Percentiles rank a stretch among this genome's conserved stretches.
These are phyloP conservation scores for Cataglyphis albicans DNA, from an alignment of 2,888 invertebrate genomes.

Conservation along the genomic window DNA sequence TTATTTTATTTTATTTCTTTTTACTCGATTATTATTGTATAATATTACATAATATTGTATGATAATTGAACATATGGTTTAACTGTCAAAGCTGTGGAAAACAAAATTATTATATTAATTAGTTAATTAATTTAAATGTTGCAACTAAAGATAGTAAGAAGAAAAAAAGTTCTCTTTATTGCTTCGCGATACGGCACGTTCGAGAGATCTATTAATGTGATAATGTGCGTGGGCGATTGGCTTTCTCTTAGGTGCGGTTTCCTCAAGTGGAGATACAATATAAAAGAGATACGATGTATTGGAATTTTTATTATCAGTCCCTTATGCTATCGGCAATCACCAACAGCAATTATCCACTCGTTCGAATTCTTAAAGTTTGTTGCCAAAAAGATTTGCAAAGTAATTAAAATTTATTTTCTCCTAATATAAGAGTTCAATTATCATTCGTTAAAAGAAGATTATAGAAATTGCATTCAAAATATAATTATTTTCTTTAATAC, in stretches of 20 bases:
- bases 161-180: neutral
- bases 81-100: neutral
- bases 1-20: conserved; percentile 9
- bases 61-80: conserved; percentile 11
- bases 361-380: conserved; percentile 19
- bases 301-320: conserved; percentile 24
- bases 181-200: neutral
- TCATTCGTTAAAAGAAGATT: neutral
- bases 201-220: conserved; percentile 23
- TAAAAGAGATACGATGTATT: conserved; percentile 19
- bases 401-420: neutral
- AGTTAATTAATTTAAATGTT: neutral
- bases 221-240: conserved; percentile 56
- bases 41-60: neutral
- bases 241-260: conserved; percentile 69
- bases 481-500: neutral
- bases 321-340: conserved; percentile 7
- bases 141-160: neutral
- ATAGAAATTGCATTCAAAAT: neutral
- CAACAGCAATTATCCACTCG: conserved; percentile 21
- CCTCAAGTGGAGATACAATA: conserved; percentile 9
- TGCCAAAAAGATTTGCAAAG: neutral
- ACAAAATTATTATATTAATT: conserved; percentile 1
- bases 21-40: neutral
- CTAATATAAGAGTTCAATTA: neutral